A percentile compares a stretch with the other conserved stretches of the same genome.
Conservation (phyloP, 2,113 vertebrate species). For the Albula glossodonta region DNA sequence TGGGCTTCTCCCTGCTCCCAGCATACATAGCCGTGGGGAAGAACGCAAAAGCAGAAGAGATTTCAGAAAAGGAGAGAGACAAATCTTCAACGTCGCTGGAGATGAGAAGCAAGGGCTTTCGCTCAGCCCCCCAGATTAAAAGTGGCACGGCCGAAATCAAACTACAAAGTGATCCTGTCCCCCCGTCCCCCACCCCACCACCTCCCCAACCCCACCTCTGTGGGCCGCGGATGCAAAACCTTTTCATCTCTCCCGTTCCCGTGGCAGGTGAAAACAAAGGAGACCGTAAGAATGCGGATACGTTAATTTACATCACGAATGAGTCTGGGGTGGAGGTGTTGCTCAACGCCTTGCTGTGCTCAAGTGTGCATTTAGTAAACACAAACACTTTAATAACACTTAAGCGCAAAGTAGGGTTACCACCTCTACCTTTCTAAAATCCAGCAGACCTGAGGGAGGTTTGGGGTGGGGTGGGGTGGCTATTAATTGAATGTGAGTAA, state of each 20-base stretch:
- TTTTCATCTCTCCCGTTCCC: slow-evolving; percentile 55
- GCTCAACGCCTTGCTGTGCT: background rate
- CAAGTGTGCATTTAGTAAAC: slow-evolving; percentile 22
- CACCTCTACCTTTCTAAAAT: no score
- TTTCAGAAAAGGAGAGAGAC: slow-evolving; percentile 35
- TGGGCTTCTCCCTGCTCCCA: background rate
- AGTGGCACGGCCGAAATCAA: slow-evolving; percentile 53
- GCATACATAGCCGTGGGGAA: background rate
- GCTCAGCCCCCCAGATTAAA: slow-evolving; percentile 55
- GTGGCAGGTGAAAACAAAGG: slow-evolving; percentile 49
- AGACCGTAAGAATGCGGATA: slow-evolving; percentile 37
- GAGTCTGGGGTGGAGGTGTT: slow-evolving; percentile 3
- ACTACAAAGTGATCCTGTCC: slow-evolving; percentile 61
- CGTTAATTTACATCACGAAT: slow-evolving; percentile 4
- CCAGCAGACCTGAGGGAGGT: no score
- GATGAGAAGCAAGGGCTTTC: slow-evolving; percentile 53
- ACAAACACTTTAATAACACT: background rate
- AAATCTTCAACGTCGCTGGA: slow-evolving; percentile 60
- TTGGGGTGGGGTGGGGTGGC: no score
- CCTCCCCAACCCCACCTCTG: slow-evolving; percentile 40
- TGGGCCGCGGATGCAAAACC: slow-evolving; percentile 44
- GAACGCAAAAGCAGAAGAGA: slow-evolving; percentile 19
- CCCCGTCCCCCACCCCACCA: no score
- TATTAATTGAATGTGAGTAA: no score
- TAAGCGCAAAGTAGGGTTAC: no score